Evolutionary conservation across 1,140 invertebrate genomes (phyloP), one percentile per base, ranked within the genome.

Genomic region (Brevipalpus yothersi): DNA sequence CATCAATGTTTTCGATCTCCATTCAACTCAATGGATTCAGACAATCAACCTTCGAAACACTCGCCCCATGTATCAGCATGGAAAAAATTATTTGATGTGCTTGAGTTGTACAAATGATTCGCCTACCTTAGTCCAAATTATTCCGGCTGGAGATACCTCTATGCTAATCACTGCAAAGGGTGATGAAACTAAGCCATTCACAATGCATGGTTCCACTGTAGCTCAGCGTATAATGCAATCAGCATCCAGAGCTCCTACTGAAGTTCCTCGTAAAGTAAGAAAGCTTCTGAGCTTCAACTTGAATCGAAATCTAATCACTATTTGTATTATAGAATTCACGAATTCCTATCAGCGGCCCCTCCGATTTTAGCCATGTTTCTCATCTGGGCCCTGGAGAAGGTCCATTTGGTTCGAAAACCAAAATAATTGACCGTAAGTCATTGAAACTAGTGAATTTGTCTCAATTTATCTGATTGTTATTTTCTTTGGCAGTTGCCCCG

Each of bases 381-480:
- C 94, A 98, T 72, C 93, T 97, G 87, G 93, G 93, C 53, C 93
- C 93, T 60, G 91, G 90, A 11, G 86, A 89, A 72, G 86, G 87
- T 21, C 62, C 62, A 40, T 61, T 59, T 17, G 21, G 41, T 13
- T 8, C 49, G n/a, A 31, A 31, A 31, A 15, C 56, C 13, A 65
- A 63, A 51, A 41, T 63, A 2, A 62, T 62, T 60, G 58, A 62
- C 42, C 60, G 61, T 62, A 56, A 60, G 61, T 62, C 8, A n/a
- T 51, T 3, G 9, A 19, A n/a, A 51, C n/a, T 1, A 19, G 5
- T 51, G 1, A 10, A 19, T 13, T n/a, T 10, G 2, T 19, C 21
- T 19, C 15, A 43, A 49, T n/a, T 39, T 41, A 39, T 13, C 39
- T 40, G 11, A 55, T 39, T 21, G 23, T 55, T 10, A 19, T 15